Conservation (phyloP, 2,797 vertebrate species). For the Liasis olivaceus region DNA sequence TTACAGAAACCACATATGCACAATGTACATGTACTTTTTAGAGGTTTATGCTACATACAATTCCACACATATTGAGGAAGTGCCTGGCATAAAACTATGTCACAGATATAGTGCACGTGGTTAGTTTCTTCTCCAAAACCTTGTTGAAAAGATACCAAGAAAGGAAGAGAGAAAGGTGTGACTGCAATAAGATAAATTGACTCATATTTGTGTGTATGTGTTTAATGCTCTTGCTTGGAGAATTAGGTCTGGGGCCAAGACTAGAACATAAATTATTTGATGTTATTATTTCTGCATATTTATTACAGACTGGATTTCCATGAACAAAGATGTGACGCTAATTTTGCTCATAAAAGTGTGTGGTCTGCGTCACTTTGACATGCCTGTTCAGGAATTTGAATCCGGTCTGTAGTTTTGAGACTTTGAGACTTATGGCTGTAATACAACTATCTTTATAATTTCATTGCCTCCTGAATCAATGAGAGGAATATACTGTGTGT, state of each 20-base stretch:
- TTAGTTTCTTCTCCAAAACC: slow-evolving; percentile 2
- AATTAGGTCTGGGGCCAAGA: background rate
- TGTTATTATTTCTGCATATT: background rate
- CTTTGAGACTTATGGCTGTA: background rate
- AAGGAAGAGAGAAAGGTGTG: background rate
- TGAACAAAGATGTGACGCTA: background rate
- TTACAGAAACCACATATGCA: background rate
- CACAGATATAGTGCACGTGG: background rate
- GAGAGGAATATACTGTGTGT: background rate
- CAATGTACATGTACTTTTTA: background rate
- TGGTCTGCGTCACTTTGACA: background rate
- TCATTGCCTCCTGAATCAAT: background rate
- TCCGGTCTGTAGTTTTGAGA: background rate
- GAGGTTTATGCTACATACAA: background rate
- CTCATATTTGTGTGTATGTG: background rate
- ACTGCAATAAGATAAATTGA: background rate
- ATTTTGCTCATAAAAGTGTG: slow-evolving; percentile 18
- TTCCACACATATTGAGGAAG: background rate
- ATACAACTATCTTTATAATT: background rate
- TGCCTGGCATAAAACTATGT: background rate
- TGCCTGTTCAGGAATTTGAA: background rate
- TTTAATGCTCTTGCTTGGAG: background rate
- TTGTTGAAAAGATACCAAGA: background rate
- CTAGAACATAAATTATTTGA: background rate
- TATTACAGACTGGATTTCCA: background rate